These are phyloP conservation scores for Drosophila flavopinicola DNA, from an alignment of 2,888 invertebrate genomes.

Conservation along the genomic window DNA sequence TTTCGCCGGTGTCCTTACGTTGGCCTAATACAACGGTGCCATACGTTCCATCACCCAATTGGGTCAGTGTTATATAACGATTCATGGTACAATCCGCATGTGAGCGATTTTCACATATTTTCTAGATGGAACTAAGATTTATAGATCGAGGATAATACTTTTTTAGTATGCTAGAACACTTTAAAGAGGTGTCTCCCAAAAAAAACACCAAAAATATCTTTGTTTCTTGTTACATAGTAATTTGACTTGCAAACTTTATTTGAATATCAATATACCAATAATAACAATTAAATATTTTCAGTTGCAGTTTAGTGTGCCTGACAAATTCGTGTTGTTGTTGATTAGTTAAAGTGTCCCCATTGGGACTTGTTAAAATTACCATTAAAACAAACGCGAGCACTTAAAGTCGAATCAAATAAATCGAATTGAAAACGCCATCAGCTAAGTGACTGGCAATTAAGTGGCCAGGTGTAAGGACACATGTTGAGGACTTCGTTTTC, in stretches of 20 bases:
- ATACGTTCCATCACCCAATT: slow-evolving; percentile 99
- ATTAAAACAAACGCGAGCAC: slow-evolving; percentile 33
- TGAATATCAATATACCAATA: too few species aligned
- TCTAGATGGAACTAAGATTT: slow-evolving; percentile 21
- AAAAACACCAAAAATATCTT: too few species aligned
- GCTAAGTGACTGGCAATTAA: slow-evolving; percentile 25
- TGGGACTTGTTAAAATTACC: slow-evolving; percentile 19
- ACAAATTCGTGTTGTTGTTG: slow-evolving; percentile 2
- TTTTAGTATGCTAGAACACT: too few species aligned
- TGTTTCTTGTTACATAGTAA: too few species aligned
- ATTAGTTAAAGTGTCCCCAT: slow-evolving; percentile 1
- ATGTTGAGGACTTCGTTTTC: slow-evolving; percentile 8
- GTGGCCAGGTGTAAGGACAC: slow-evolving; percentile 3
- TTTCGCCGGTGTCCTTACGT: slow-evolving; percentile 97
- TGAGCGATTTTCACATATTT: slow-evolving; percentile 53
- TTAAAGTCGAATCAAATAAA: slow-evolving; percentile 52
- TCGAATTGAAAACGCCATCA: slow-evolving; percentile 1
- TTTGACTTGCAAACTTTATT: too few species aligned
- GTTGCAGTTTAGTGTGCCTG: neutral
- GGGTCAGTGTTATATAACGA: slow-evolving; percentile 96
- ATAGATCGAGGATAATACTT: too few species aligned
- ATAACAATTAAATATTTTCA: neutral
- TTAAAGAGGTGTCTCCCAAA: too few species aligned
- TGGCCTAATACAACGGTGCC: slow-evolving; percentile 98
- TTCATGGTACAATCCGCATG: slow-evolving; percentile 88